phyloP scores from a whole-genome alignment of 2,888 invertebrate species.

The Automeris io region DNA sequence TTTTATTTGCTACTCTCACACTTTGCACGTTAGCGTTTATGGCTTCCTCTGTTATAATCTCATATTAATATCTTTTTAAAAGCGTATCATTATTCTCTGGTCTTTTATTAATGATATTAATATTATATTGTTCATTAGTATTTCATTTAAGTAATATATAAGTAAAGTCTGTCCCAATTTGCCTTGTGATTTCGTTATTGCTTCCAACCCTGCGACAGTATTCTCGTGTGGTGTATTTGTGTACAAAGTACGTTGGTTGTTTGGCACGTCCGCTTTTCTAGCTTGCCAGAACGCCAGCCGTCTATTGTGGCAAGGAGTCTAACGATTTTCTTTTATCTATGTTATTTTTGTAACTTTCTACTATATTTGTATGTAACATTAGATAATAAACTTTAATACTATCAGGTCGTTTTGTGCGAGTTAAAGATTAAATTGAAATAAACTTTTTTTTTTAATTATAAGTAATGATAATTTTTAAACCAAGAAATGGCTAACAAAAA shows the following conservation, averaged over 20 bases:
- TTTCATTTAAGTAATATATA: too few relatives aligned
- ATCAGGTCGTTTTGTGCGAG: too few relatives aligned
- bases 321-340: conserved; percentile 41
- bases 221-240: conserved; percentile 26
- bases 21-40: background rate
- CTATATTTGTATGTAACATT: too few relatives aligned
- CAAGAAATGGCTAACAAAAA: too few relatives aligned
- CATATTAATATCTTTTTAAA: background rate
- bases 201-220: background rate
- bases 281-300: conserved; percentile 38
- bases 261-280: conserved; percentile 41
- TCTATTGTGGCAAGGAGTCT: conserved; percentile 41
- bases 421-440: too few relatives aligned
- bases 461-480: too few relatives aligned
- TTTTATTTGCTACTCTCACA: background rate
- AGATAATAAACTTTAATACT: too few relatives aligned
- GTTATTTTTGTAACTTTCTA: background rate
- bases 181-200: conserved; percentile 5
- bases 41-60: background rate
- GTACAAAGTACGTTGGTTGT: conserved; percentile 44
- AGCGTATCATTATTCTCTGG: background rate
- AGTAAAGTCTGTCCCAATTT: background rate
- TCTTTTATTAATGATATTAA: too few relatives aligned
- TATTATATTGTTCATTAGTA: too few relatives aligned
- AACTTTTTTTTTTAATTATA: too few relatives aligned